phyloP scores from a whole-genome alignment of 2,797 vertebrate genomes.

The Hydrocynus forskahlii region DNA sequence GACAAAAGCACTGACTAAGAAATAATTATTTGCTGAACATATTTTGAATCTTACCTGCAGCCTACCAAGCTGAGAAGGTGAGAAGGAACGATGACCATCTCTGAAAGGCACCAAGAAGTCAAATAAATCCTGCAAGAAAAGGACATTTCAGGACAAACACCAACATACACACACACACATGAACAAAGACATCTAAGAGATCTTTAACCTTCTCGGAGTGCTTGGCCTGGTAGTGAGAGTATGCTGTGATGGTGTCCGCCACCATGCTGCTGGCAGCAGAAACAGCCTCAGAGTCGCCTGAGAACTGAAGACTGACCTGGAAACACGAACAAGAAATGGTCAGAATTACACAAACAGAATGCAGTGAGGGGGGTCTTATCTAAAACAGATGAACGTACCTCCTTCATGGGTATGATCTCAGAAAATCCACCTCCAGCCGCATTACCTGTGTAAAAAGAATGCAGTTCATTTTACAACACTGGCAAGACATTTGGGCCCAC shows the following conservation, averaged over 20 bases:
- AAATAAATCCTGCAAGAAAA: conserved; percentile 79
- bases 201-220: conserved; percentile 82
- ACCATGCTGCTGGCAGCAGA: conserved; percentile 85
- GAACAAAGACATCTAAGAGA: not conserved
- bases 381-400: conserved; percentile 72
- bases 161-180: not conserved
- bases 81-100: conserved; percentile 78
- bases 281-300: conserved; percentile 85
- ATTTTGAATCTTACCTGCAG: conserved; percentile 70
- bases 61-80: conserved; percentile 81
- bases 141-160: not conserved
- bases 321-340: not conserved
- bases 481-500: no score
- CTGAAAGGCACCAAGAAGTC: conserved; percentile 81
- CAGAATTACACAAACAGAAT: not conserved
- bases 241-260: conserved; percentile 80
- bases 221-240: conserved; percentile 82
- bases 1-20: no score
- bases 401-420: conserved; percentile 86
- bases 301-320: conserved; percentile 86
- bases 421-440: conserved; percentile 87
- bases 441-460: conserved; percentile 73
- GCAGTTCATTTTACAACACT: no score
- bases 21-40: no score
- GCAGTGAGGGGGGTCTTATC: no score